Base-by-base conservation (phyloP, 2,888 invertebrate species). In the Anaspis maculata region DNA sequence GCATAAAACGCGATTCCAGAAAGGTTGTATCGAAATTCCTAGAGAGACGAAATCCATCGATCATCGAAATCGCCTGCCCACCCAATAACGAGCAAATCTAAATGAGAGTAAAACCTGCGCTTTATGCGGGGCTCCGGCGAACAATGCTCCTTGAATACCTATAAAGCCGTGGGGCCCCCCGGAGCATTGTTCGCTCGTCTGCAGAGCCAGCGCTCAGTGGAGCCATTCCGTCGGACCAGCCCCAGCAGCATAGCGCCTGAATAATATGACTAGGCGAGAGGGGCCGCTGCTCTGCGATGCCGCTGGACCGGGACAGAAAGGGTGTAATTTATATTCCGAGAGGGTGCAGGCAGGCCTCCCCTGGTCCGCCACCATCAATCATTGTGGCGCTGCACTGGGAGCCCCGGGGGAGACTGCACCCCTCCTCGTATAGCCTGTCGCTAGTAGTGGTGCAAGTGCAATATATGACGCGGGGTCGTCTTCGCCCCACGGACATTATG, bases 301-400 rank as follows among this genome's bases (percentile, higher is more conserved):
- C 27, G 29, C 37, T 33, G 33, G 29, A 32, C 40, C 37, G 39
- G 37, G 38, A 37, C 47, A 51, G 54, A 63, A 63, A 62, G 63
- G 63, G 63, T 62, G 59, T 62, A 62, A 64, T 63, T 63, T 64
- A 64, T 64, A 61, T 58, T 56, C 53, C 56, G 33, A 31, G 40
- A n/a, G n/a, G 58, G 62, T 60, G 60, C 56, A 56, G 59, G n/a
- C n/a, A n/a, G n/a, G n/a, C n/a, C 59, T 55, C 52, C 56, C 58
- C 61, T 62, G 50, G 56, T 51, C 54, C 55, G 54, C 59, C 58
- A 54, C 61, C 61, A 64, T 64, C 64, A 64, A 64, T 64, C 64
- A 64, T 63, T 54, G 58, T 56, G 62, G 60, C 57, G 59, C 54
- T 37, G 52, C 50, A 49, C 38, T 41, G 44, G 49, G 51, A 14